Base-by-base conservation (phyloP, 2,888 invertebrate genomes). In the Phragmatobia fuliginosa region DNA sequence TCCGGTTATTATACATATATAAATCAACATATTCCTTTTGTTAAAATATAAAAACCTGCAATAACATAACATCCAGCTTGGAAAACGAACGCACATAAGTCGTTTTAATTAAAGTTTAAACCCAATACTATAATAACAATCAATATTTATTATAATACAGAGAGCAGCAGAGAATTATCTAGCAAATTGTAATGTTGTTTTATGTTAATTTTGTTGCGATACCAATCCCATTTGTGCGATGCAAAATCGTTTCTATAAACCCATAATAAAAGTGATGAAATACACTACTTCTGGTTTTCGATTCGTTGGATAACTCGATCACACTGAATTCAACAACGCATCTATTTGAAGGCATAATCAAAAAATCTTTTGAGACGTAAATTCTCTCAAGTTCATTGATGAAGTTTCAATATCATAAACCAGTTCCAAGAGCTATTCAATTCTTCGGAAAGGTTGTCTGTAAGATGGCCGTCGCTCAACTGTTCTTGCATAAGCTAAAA, bases 281-380 rank as follows among this genome's bases (percentile, higher is more conserved):
- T 25, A 32, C 38, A 16, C 66, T 81, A 85, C 83, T 75, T 74
- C 31, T 38, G 14, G 70, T 73, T 79, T 70, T 80, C 77, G 81
- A 79, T 36, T 5, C 4, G 21, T 56, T 1, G 4, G 14, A 4
- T 52, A 52, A 52, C 25, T 25, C 52, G 52, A 52, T 21, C 10
- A 4, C 25, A 25, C 52, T n/a, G 1, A 45, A 18, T 18, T 41
- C 0, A 41, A 41, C 7, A 7, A 33, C 33, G 33, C 33, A 33
- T 33, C 7, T 6, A 33, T 33, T 33, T 33, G n/a, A n/a, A n/a
- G n/a, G n/a, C n/a, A n/a, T n/a, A n/a, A n/a, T n/a, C n/a, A n/a
- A n/a, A n/a, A n/a, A n/a, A n/a, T n/a, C n/a, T n/a, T n/a, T n/a
- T n/a, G n/a, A n/a, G n/a, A n/a, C n/a, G n/a, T n/a, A n/a, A n/a